Conservation (phyloP, 2,113 vertebrate species). For the Catharus minimus region DNA sequence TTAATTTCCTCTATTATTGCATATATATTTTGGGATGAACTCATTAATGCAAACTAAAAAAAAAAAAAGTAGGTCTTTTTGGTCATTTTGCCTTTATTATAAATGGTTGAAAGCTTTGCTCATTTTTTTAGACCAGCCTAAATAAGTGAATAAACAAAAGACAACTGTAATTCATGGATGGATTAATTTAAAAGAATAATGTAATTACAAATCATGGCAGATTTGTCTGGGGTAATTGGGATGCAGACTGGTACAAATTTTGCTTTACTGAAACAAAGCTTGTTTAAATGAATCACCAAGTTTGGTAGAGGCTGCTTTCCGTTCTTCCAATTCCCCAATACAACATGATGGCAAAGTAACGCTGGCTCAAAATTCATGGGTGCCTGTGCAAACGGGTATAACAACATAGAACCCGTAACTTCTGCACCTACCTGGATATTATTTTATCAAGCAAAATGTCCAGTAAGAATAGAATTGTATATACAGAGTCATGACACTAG, state of each 20-base stretch:
- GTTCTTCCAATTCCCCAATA: background rate
- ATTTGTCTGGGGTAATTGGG: constrained; percentile 75
- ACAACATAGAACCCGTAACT: background rate
- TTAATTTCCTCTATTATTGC: constrained; percentile 98
- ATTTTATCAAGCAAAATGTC: background rate
- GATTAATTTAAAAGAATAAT: constrained; percentile 77
- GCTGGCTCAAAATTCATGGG: background rate
- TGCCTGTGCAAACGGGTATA: background rate
- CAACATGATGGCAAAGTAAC: background rate
- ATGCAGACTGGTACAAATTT: constrained; percentile 68
- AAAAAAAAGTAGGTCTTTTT: constrained; percentile 72
- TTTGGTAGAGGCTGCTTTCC: background rate
- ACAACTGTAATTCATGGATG: constrained; percentile 74
- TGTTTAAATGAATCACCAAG: background rate
- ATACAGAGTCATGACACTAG: background rate
- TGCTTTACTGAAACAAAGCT: constrained; percentile 44
- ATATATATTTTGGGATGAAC: constrained; percentile 89
- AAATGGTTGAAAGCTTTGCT: constrained; percentile 74
- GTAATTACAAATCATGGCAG: constrained; percentile 71
- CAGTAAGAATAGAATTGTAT: background rate
- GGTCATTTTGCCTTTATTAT: constrained; percentile 77
- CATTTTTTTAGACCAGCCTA: constrained; percentile 71
- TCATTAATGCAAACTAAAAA: constrained; percentile 82
- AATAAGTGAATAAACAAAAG: constrained; percentile 72
- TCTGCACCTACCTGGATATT: background rate